Conservation (phyloP, 2,888 invertebrate species). For the Drosophila parthenogenetica region DNA sequence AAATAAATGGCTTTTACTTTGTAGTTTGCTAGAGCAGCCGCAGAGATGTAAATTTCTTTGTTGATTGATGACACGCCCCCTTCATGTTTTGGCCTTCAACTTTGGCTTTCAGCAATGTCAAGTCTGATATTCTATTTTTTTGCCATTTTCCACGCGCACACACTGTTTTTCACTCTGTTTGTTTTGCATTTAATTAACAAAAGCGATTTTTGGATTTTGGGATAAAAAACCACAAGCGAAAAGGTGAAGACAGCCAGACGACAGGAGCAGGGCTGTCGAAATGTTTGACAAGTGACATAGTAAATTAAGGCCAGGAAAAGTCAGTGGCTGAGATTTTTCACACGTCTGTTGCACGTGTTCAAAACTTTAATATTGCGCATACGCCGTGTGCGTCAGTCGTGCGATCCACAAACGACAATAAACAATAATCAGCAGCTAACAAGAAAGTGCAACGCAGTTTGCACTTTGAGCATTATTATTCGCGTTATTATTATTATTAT, state of each 20-base stretch:
- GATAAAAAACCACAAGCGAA: conserved; percentile 25
- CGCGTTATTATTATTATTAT: conserved; percentile 14
- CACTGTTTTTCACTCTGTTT: conserved; percentile 45
- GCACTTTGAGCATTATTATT: conserved; percentile 34
- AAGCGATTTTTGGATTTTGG: conserved; percentile 36
- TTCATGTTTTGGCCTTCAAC: conserved; percentile 58
- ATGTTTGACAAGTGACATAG: conserved; percentile 67
- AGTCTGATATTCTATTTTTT: conserved; percentile 36
- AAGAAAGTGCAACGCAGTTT: conserved; percentile 67
- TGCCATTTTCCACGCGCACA: too few relatives aligned
- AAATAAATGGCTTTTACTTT: conserved; percentile 64
- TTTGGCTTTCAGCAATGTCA: conserved; percentile 49
- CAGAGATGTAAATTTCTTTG: conserved; percentile 59
- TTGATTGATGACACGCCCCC: background rate
- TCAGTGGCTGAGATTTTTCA: background rate
- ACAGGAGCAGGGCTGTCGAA: conserved; percentile 40
- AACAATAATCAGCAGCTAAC: conserved; percentile 29
- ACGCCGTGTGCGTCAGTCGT: conserved; percentile 42
- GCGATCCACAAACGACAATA: conserved; percentile 32
- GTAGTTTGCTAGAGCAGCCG: conserved; percentile 32
- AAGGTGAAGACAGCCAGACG: conserved; percentile 14
- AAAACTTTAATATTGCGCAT: conserved; percentile 31
- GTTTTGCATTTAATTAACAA: conserved; percentile 59
- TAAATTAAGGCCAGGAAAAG: conserved; percentile 52
- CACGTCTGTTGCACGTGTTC: conserved; percentile 51